Percentiles rank a stretch among this genome's conserved stretches.
phyloP scores from a whole-genome alignment of 2,888 invertebrate genomes.

The Leptothorax acervorum region DNA sequence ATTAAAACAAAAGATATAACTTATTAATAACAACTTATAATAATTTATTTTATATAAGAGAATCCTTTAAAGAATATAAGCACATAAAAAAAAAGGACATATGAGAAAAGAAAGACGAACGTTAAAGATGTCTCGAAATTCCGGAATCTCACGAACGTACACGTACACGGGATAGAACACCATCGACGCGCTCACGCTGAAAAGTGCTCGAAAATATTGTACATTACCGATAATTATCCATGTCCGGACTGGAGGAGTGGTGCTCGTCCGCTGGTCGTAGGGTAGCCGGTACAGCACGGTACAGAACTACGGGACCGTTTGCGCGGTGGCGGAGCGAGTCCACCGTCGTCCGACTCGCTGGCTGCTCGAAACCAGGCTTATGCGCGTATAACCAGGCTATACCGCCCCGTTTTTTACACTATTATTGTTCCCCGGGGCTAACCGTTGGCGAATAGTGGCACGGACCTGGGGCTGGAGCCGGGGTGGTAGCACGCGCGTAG shows the following conservation, averaged over 20 bases:
- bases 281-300: constrained; percentile 86
- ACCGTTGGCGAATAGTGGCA: constrained; percentile 59
- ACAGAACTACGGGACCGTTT: constrained; percentile 94
- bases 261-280: constrained; percentile 85
- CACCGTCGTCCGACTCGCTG: constrained; percentile 97
- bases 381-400: too few species aligned
- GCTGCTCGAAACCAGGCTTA: constrained; percentile 97
- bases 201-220: not conserved
- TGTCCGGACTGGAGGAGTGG: constrained; percentile 81
- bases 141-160: constrained; percentile 55
- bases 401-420: constrained; percentile 85
- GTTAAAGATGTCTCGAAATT: constrained; percentile 64
- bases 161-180: not conserved
- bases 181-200: not conserved
- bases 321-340: constrained; percentile 98
- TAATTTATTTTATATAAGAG: constrained; percentile 47
- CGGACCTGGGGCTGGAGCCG: constrained; percentile 70
- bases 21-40: not conserved
- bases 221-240: constrained; percentile 85
- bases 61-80: constrained; percentile 63
- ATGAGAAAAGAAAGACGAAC: constrained; percentile 59
- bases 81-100: constrained; percentile 51
- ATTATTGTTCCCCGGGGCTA: constrained; percentile 80
- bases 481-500: constrained; percentile 75
- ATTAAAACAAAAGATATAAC: not conserved